Evolutionary conservation across 1,140 invertebrate species (phyloP), one percentile per base, ranked within the genome.

Genomic region (Heliconius hewitsoni): DNA sequence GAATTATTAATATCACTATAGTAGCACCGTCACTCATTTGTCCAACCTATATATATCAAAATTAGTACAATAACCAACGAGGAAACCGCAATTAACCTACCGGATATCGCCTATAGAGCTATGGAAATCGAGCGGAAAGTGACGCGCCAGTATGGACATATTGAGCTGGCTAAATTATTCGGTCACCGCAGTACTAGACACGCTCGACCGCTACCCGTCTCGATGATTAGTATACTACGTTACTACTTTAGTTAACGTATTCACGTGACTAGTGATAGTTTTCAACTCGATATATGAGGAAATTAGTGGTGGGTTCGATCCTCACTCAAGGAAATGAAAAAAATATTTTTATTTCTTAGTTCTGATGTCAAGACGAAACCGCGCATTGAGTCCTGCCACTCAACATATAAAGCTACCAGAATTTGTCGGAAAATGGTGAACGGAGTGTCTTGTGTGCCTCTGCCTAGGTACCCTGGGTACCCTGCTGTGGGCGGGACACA

Each of bases 111-210:
- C 71, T 77, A 74, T 78, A 77, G 55, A 76, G 55, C 71, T 60
- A 34, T 71, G 55, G 75, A 81, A 55, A 34, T 42, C 72, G 71
- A 77, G 71, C 71, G 77, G 77, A 78, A 78, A 74, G 72, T 78
- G 77, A 72, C 72, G 39, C 78, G 73, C 60, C 37, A 81, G 76
- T 76, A 75, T 76, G 73, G 77, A 73, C 60, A 74, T 60, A 76
- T 66, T 77, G 76, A 76, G 50, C 37, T 34, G 50, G 70, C 66
- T 76, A 70, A 82, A 82, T 82, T 82, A 82, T 82, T 76, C 77
- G 77, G 42, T 66, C 66, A 78, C 80, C 74, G 70, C 74, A 75
- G 73, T 16, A 55, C 46, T 72, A 72, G 71, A 46, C 70, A 71
- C 52, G 50, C 42, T 78, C 71, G 11, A 78, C 71, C 76, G 71